A percentile compares a stretch with the other conserved stretches of the same genome.
phyloP scores from a whole-genome alignment of 1,140 invertebrate genomes.

The Megathymus violae region DNA sequence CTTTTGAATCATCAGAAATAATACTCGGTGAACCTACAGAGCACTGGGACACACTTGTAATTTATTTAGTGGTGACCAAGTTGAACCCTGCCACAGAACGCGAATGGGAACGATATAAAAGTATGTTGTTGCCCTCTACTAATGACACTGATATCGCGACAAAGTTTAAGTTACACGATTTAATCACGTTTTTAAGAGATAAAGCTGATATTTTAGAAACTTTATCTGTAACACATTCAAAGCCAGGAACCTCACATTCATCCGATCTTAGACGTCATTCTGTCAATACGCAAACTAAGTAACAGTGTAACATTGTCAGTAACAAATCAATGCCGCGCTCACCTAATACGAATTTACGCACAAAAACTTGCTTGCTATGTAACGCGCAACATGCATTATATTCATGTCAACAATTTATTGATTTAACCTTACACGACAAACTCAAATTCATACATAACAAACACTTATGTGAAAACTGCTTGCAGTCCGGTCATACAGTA shows the following conservation, averaged over 20 bases:
- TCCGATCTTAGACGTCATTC: slow-evolving; percentile 7
- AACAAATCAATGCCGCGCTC: slow-evolving; percentile 8
- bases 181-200: slow-evolving; percentile 7
- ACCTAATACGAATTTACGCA: slow-evolving; percentile 3
- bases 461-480: slow-evolving; percentile 29
- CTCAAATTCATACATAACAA: slow-evolving; percentile 25
- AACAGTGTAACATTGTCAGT: slow-evolving; percentile 24
- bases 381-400: slow-evolving; percentile 32
- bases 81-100: no score
- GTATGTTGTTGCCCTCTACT: background rate
- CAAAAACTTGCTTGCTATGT: slow-evolving; percentile 28
- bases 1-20: background rate
- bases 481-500: slow-evolving; percentile 24
- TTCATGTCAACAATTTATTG: slow-evolving; percentile 33
- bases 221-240: slow-evolving; percentile 24
- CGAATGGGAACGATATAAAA: slow-evolving; percentile 17
- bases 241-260: slow-evolving; percentile 12
- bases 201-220: slow-evolving; percentile 26
- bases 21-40: slow-evolving; percentile 16
- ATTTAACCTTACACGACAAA: slow-evolving; percentile 20
- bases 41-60: no score
- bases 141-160: background rate
- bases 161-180: slow-evolving; percentile 9
- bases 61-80: slow-evolving; percentile 20
- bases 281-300: slow-evolving; percentile 2